A percentile compares a stretch with the other conserved stretches of the same genome.
Conservation (phyloP, 1,140 invertebrate genomes). For the Nebria ingens region DNA sequence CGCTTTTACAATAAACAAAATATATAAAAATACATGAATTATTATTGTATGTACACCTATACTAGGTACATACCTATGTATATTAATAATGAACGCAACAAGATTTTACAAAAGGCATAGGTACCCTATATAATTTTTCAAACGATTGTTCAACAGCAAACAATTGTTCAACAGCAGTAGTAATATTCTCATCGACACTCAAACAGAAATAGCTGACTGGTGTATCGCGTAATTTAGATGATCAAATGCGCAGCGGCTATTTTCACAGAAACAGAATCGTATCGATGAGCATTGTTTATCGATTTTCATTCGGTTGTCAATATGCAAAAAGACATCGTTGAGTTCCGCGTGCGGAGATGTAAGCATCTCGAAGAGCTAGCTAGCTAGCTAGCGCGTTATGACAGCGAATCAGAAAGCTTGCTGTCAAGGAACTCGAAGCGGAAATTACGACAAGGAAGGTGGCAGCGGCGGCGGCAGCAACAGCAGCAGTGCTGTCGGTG, state of each 20-base stretch:
- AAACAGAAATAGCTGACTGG: no score
- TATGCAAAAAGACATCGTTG: neutral
- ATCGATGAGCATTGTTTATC: neutral
- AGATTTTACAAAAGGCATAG: no score
- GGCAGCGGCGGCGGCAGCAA: neutral
- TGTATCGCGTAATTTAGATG: neutral
- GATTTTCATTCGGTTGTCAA: neutral
- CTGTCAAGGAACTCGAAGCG: constrained; percentile 4
- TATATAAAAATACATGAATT: no score
- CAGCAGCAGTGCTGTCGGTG: neutral
- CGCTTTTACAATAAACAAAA: no score
- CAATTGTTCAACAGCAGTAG: no score
- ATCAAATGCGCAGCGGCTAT: neutral
- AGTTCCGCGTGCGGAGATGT: neutral
- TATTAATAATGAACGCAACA: no score
- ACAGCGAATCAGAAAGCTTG: constrained; percentile 9
- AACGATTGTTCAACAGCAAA: no score
- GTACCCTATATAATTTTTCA: no score
- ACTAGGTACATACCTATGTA: no score
- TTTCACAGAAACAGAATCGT: neutral
- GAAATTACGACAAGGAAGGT: constrained; percentile 3
- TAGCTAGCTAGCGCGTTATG: neutral
- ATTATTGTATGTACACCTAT: no score
- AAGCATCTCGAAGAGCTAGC: neutral
- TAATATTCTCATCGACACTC: no score